Base-by-base conservation (phyloP, 1,140 invertebrate genomes). In the Platyscapa corneri region DNA sequence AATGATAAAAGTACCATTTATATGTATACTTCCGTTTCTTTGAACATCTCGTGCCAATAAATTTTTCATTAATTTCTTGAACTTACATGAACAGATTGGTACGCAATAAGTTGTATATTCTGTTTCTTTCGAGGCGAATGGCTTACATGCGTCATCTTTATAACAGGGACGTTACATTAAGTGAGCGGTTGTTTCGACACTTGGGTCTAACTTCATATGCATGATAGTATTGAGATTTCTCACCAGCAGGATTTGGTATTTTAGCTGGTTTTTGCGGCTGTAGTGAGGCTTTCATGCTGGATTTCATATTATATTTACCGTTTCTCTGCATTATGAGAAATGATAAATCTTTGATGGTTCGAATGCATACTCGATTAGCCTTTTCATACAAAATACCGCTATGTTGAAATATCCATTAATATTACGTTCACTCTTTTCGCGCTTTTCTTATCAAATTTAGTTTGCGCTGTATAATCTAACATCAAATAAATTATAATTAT, bases 221-320 rank as follows among this genome's bases (percentile, higher is more conserved):
- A 12, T 16, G 12, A 27, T 76, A 76, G 46, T 76, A 76, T n/a
- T n/a, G 46, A 76, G n/a, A 49, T 53, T 76, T 76, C n/a, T n/a
- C n/a, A 76, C 46, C 23, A 42, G 16, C 7, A 37, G 53, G 32
- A 42, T 0, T 60, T 56, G 23, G 74, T 20, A 0, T 30, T 37
- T 60, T 34, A 56, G 46, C 7, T 46, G 18, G 74, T 23, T 76
- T 39, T 76, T 27, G n/a, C n/a, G 16, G 12, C 12, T 49, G 37
- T 3, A 42, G 6, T n/a, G 37, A 23, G 27, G 27, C 42, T 75
- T 75, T 75, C n/a, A 46, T 18, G 42, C 7, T 23, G 23, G 8
- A 16, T 77, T 77, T 77, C 34, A 27, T 53, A 42, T 34, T 56
- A 32, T 16, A 20, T 5, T 77, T 46, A 34, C 49, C 30, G 75